phyloP scores from a whole-genome alignment of 2,888 invertebrate species.

The Mystacides longicornis region DNA sequence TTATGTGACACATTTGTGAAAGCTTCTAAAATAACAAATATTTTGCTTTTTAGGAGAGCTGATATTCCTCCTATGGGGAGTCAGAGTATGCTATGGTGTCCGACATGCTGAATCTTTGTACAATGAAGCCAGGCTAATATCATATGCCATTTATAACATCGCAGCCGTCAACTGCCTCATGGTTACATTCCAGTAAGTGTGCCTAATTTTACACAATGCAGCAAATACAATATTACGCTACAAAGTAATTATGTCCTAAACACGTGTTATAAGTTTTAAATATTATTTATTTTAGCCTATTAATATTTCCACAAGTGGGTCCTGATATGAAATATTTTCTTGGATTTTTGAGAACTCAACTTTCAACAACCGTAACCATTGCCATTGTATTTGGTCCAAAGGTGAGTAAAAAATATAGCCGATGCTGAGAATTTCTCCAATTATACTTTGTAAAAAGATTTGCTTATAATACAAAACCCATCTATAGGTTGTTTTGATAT shows the following conservation, averaged over 20 bases:
- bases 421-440: not conserved
- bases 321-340: conserved; percentile 90
- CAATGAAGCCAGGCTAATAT: conserved; percentile 88
- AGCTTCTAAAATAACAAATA: too few relatives aligned
- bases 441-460: not conserved
- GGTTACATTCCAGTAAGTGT: conserved; percentile 92
- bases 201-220: not conserved
- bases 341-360: conserved; percentile 84
- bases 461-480: too few relatives aligned
- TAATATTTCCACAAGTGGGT: conserved; percentile 78
- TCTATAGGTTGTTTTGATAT: conserved; percentile 65
- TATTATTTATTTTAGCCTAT: conserved; percentile 51
- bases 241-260: too few relatives aligned
- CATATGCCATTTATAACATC: conserved; percentile 92
- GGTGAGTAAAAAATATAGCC: conserved; percentile 40
- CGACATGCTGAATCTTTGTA: conserved; percentile 87
- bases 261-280: not conserved
- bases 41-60: conserved; percentile 62
- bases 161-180: conserved; percentile 87
- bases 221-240: not conserved
- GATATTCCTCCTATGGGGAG: conserved; percentile 76
- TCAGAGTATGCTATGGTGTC: conserved; percentile 78
- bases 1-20: too few relatives aligned
- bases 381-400: conserved; percentile 79
- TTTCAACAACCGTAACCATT: conserved; percentile 85